Percentiles rank a stretch among this genome's conserved stretches.
phyloP scores from a whole-genome alignment of 2,113 vertebrate genomes.

The Nothobranchius kuhntae region DNA sequence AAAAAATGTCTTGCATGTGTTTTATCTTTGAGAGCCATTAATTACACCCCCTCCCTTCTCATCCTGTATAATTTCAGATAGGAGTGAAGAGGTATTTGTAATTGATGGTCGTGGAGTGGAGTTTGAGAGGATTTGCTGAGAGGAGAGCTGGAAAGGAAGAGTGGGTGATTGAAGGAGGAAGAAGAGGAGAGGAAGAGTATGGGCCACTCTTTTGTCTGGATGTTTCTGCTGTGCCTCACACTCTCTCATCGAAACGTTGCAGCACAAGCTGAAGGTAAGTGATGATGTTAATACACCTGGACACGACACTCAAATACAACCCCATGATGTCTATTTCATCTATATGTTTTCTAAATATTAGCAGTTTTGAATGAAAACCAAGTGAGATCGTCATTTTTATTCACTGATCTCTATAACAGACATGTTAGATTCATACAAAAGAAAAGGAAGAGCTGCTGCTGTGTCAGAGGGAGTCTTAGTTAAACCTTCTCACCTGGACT shows the following conservation, averaged over 20 bases:
- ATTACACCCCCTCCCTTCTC: conserved; percentile 28
- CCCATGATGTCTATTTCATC: no score
- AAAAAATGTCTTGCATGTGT: conserved; percentile 32
- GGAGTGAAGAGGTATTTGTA: conserved; percentile 35
- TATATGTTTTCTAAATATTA: no score
- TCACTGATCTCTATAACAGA: conserved; percentile 13
- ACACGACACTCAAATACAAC: background rate
- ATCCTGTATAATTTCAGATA: conserved; percentile 65
- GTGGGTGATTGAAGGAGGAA: conserved; percentile 51
- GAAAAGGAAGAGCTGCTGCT: conserved; percentile 12
- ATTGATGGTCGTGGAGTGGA: conserved; percentile 65
- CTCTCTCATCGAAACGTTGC: conserved; percentile 58
- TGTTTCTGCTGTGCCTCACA: conserved; percentile 70
- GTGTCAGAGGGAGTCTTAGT: conserved; percentile 32
- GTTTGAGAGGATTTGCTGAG: conserved; percentile 46
- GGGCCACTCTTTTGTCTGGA: conserved; percentile 66
- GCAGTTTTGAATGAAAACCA: background rate
- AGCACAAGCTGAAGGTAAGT: conserved; percentile 77
- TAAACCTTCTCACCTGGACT: conserved; percentile 59
- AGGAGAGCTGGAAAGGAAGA: conserved; percentile 39
- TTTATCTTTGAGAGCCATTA: conserved; percentile 41
- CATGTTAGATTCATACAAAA: background rate
- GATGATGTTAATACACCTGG: background rate
- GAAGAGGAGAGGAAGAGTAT: conserved; percentile 64
- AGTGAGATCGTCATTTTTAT: conserved; percentile 28